Evolutionary conservation across 2,797 vertebrate species (phyloP).

Genomic region (Spinus olivaceus): DNA sequence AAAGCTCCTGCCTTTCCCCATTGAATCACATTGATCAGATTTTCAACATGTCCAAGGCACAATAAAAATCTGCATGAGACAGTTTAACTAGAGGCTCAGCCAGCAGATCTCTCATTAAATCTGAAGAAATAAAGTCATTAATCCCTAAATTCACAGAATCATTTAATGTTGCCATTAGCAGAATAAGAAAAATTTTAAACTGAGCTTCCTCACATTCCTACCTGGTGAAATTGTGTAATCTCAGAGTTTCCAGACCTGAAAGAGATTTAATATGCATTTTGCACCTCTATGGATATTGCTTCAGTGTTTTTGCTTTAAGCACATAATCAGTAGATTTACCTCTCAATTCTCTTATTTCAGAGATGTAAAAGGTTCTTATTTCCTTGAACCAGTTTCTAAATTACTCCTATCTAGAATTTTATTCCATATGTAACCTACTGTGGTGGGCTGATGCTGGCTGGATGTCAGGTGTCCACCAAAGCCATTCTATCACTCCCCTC

Average conservation of each 20-base stretch:
- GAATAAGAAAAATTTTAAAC: background rate
- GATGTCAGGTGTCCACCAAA: background rate
- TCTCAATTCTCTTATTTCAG: background rate
- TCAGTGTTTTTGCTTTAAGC: background rate
- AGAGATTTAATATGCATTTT: background rate
- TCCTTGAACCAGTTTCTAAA: background rate
- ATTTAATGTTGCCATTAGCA: background rate
- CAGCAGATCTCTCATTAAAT: background rate
- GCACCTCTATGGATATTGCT: background rate
- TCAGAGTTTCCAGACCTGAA: background rate
- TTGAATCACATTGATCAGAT: fast-evolving
- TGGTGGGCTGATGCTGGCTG: background rate
- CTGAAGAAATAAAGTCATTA: background rate
- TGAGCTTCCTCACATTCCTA: background rate
- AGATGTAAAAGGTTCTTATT: background rate
- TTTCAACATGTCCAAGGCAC: background rate
- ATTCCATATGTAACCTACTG: background rate
- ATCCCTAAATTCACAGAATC: background rate
- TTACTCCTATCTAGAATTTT: background rate
- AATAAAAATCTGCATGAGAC: background rate
- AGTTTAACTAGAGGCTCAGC: background rate
- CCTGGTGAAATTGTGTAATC: background rate
- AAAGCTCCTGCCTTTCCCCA: background rate
- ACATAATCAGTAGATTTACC: background rate
- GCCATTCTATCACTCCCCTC: background rate